phyloP scores from a whole-genome alignment of 2,113 vertebrate species.

The Nothocercus nigrocapillus region DNA sequence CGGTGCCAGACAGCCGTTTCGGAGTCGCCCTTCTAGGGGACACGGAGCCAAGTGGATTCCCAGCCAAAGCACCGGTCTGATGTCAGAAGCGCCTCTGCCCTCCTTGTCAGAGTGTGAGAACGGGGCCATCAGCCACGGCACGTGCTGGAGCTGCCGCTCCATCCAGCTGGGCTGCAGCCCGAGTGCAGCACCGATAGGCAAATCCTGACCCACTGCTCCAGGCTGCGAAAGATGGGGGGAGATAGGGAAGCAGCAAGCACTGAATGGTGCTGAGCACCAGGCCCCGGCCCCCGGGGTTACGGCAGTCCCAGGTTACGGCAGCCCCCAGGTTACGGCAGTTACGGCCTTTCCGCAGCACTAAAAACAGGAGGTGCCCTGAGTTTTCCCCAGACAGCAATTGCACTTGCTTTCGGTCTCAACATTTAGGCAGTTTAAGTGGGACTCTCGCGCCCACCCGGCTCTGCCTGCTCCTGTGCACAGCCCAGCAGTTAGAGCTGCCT shows the following conservation, averaged over 20 bases:
- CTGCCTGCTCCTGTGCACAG: neutral
- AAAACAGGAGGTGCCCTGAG: neutral
- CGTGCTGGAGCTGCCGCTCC: neutral
- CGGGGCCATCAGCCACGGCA: neutral
- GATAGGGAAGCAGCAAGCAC: rapidly evolving
- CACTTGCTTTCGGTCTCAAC: neutral
- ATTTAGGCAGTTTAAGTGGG: neutral
- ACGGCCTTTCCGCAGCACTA: neutral
- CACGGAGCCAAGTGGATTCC: neutral
- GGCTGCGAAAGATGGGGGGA: neutral
- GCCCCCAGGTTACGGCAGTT: neutral
- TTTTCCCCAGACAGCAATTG: neutral
- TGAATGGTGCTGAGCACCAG: neutral
- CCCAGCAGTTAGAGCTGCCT: rapidly evolving
- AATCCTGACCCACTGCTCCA: neutral
- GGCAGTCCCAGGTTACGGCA: neutral
- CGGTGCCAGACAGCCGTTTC: neutral
- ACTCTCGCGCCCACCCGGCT: neutral
- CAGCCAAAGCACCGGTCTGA: neutral
- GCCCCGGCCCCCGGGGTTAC: neutral
- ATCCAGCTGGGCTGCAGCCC: neutral
- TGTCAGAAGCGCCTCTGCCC: neutral
- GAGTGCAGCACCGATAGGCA: rapidly evolving
- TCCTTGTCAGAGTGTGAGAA: rapidly evolving
- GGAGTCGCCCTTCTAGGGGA: neutral